These are phyloP conservation scores for Cerceris ruficornis DNA, from an alignment of 2,888 invertebrate genomes.

Conservation along the genomic window DNA sequence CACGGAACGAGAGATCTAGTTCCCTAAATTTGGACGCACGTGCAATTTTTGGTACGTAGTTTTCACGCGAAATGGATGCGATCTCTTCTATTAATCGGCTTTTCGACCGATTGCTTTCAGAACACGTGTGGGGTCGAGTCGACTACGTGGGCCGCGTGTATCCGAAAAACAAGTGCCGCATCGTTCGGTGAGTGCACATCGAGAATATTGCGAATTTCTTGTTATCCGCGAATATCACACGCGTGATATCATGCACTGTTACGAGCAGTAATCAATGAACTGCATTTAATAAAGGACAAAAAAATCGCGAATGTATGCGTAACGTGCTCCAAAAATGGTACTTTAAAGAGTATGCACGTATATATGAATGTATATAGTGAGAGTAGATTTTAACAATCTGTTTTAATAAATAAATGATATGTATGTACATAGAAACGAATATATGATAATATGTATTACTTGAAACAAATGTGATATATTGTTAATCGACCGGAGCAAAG, in stretches of 20 bases:
- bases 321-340: slow-evolving; percentile 28
- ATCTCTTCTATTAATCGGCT: slow-evolving; percentile 42
- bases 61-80: slow-evolving; percentile 14
- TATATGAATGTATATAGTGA: not conserved
- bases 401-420: not conserved
- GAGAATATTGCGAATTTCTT: slow-evolving; percentile 37
- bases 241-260: not conserved
- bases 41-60: slow-evolving; percentile 55
- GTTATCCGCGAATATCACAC: not conserved
- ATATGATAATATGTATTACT: slow-evolving; percentile 10
- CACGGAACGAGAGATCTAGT: slow-evolving; percentile 57
- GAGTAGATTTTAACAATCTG: not conserved
- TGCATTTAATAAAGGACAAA: too few species aligned
- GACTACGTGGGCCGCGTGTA: slow-evolving; percentile 74
- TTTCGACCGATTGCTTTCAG: slow-evolving; percentile 57
- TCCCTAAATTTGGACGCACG: slow-evolving; percentile 48
- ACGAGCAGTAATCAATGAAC: too few species aligned
- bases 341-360: slow-evolving; percentile 11
- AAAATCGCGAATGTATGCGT: not conserved
- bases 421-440: slow-evolving; percentile 4
- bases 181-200: slow-evolving; percentile 27
- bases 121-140: slow-evolving; percentile 63
- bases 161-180: slow-evolving; percentile 62
- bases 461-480: slow-evolving; percentile 47
- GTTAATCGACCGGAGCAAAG: slow-evolving; percentile 21